Evolutionary conservation across 2,888 invertebrate species (phyloP).

Genomic region (Eurytoma californica): DNA sequence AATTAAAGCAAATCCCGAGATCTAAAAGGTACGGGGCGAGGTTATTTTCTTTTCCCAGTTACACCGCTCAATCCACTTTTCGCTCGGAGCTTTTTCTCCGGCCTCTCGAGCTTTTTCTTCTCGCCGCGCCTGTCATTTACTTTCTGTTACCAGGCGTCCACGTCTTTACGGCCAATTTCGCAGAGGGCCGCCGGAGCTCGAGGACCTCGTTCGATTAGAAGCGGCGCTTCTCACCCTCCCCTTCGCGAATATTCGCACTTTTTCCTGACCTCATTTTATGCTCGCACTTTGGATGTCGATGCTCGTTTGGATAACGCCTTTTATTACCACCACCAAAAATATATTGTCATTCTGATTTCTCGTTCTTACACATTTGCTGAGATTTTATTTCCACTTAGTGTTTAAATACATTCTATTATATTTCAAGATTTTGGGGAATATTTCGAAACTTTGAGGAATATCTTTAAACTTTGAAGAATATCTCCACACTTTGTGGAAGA

Average conservation of each 20-base stretch:
- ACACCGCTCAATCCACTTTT: constrained; percentile 10
- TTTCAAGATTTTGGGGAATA: no score
- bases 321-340: no score
- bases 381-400: no score
- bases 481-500: no score
- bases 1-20: no score
- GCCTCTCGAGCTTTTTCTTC: background rate
- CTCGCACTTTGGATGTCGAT: no score
- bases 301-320: no score
- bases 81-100: background rate
- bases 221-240: background rate
- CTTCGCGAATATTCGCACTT: constrained; percentile 26
- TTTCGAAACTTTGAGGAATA: no score
- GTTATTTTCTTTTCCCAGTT: constrained; percentile 14
- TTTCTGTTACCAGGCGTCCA: constrained; percentile 23
- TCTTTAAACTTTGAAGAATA: no score
- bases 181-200: background rate
- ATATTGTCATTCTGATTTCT: no score
- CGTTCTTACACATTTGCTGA: no score
- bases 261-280: background rate
- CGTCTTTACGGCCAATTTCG: constrained; percentile 36
- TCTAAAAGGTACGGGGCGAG: background rate
- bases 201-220: constrained; percentile 43
- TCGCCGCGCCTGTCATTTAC: constrained; percentile 12
- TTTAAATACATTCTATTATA: no score